Evolutionary conservation across 2,113 vertebrate species (phyloP), one percentile per base, ranked within the genome.

Genomic region (Tetraodon nigroviridis): DNA sequence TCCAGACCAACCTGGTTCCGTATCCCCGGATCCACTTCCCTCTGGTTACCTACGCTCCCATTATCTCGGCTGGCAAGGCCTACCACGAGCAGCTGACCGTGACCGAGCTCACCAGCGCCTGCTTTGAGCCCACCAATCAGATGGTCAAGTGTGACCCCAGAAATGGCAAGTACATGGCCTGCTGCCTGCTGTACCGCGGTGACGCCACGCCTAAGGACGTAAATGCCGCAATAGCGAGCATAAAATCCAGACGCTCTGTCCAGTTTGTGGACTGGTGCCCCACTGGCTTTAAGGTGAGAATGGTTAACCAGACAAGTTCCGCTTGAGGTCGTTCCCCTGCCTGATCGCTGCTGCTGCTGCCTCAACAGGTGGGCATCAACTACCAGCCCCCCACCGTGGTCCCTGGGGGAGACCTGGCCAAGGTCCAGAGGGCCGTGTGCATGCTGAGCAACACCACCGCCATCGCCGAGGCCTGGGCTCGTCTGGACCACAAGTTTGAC

Each of bases 221-320:
- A 42, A 95, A 92, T 0, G 82, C 89, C 0, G 89, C 93, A 69
- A 94, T 94, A 13, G 91, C 93, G 0, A 82, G 89, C 17, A 92
- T 95, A 68, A 95, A 96, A 83, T 93, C 90, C 60, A 92, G 93
- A 70, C 87, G 85, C 5, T 92, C 83, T 6, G 90, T 94, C 69
- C 93, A 93, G 82, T 96, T 96, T 64, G 92, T 93, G 41, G 92
- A 94, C 84, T 93, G 92, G 92, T 94, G 92, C 71, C 93, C 93
- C 0, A 94, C 92, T 67, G 93, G 93, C 2, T 95, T 94, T 69
- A 95, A 95, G 93, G 92, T 88, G 79, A 83, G 83, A 32, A 2
- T 15, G n/a, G n/a, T n/a, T 42, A n/a, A 5, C 13, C 12, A 49
- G 20, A 7, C 17, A 2, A 45, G 1, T 27, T 6, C 17, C 48